Percentiles rank a stretch among this genome's conserved stretches.
Conservation (phyloP, 1,140 invertebrate species). For the Neotoxoptera formosana region DNA sequence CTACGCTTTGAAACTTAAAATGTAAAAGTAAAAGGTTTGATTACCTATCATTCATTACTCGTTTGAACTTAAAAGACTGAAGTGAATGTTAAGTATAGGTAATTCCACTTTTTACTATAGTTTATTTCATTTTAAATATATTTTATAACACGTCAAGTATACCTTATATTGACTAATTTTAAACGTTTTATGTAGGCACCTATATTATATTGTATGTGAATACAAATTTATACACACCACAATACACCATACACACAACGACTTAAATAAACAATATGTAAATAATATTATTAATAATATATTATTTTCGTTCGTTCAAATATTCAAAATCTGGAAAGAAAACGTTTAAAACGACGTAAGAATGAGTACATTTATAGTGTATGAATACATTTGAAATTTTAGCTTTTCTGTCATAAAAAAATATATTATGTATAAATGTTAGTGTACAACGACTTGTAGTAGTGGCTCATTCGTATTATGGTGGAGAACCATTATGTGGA, state of each 20-base stretch:
- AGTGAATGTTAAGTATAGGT: background rate
- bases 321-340: too few relatives aligned
- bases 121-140: background rate
- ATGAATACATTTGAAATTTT: too few relatives aligned
- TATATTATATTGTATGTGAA: background rate
- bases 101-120: background rate
- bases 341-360: too few relatives aligned
- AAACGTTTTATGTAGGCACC: background rate
- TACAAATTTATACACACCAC: background rate
- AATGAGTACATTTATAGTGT: too few relatives aligned
- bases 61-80: background rate
- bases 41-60: background rate
- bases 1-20: background rate
- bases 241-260: background rate
- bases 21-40: conserved; percentile 3
- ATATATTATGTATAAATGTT: background rate
- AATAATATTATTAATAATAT: too few relatives aligned
- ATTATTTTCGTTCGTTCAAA: too few relatives aligned
- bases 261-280: background rate
- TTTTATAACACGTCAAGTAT: background rate
- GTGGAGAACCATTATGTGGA: too few relatives aligned
- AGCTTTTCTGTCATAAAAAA: too few relatives aligned
- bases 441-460: too few relatives aligned
- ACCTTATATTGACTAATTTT: background rate
- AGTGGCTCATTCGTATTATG: too few relatives aligned